Evolutionary conservation across 2,888 invertebrate genomes (phyloP).

Genomic region (Drosophila bunnanda): DNA sequence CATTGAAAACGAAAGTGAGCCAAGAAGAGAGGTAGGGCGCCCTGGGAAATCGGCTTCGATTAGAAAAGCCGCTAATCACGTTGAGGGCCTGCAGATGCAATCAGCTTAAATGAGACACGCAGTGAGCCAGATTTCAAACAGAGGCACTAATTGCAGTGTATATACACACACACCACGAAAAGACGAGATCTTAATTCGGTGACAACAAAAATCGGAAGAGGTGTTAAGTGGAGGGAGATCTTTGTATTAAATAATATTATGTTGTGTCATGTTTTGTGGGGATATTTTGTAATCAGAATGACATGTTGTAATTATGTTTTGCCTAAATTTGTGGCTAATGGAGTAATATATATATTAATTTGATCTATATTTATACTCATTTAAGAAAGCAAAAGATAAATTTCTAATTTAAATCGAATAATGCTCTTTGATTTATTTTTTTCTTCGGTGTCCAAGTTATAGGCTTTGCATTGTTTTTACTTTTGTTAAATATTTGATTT

Average conservation of each 20-base stretch:
- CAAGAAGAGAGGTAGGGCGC: slow-evolving; percentile 22
- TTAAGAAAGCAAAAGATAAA: not conserved
- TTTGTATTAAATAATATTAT: slow-evolving; percentile 14
- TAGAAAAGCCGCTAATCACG: slow-evolving; percentile 63
- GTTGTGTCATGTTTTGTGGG: not conserved
- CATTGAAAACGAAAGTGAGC: slow-evolving; percentile 77
- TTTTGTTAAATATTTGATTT: slow-evolving; percentile 28
- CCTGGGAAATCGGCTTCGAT: slow-evolving; percentile 52
- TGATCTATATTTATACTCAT: not conserved
- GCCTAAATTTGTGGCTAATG: too few species aligned
- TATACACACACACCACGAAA: not conserved
- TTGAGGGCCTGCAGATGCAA: slow-evolving; percentile 27
- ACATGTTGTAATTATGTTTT: not conserved
- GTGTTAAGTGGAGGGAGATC: slow-evolving; percentile 1
- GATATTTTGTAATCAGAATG: slow-evolving; percentile 1
- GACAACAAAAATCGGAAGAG: not conserved
- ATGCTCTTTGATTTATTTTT: not conserved
- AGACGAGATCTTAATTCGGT: slow-evolving; percentile 3
- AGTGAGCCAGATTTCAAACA: slow-evolving; percentile 38
- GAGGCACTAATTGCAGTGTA: slow-evolving; percentile 53
- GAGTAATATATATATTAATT: not conserved
- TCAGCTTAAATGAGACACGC: slow-evolving; percentile 17
- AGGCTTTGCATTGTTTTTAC: slow-evolving; percentile 10
- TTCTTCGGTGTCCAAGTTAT: not conserved
- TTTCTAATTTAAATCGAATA: not conserved